Evolutionary conservation across 30 jellyfish, hydroid and myxozoan species (phyloP), one percentile per base, ranked within the genome.

Genomic region (Sanderia malayensis): DNA sequence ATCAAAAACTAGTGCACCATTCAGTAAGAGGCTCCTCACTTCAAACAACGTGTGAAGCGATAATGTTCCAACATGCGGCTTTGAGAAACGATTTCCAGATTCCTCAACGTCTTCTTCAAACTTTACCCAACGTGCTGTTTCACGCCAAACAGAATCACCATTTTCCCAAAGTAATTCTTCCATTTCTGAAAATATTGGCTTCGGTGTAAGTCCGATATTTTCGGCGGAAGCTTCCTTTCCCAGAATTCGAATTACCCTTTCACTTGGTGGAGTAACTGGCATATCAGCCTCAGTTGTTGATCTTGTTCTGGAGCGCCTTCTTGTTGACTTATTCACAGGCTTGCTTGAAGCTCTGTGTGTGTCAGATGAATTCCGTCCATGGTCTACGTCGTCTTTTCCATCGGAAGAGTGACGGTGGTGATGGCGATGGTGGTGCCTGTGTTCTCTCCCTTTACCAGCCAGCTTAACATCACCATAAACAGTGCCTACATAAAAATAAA

Each of bases 71-170:
- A 77, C 89, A 55, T 63, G 81, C 8, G 89, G 89, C 24, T 77
- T 77, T 15, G 89, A 63, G 26, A 77, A 77, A 23, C 89, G 28
- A 52, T 44, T 47, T 15, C 89, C 89, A 20, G 81, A 64, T 32
- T 77, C 89, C 26, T 77, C 89, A 6, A 77, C 89, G 47, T 77
- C 89, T 65, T 77, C 89, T 67, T 77, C 89, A 77, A 77, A 77
- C 64, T 61, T 77, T 31, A 77, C 55, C 89, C 89, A 77, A 1
- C 89, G 67, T 44, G 86, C 89, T 8, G 81, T 77, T 65, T 77
- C 89, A 15, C 62, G 73, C 89, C 89, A 77, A 27, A 49, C 73
- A 2, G 89, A 77, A 33, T 77, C 89, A 18, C 71, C 81, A 33
- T 77, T 77, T 46, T 65, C 89, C 81, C 81, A 62, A 7, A 77